A percentile compares a stretch with the other conserved stretches of the same genome.
phyloP scores from a whole-genome alignment of 2,797 vertebrate species.

The Nannoperca obscura region DNA sequence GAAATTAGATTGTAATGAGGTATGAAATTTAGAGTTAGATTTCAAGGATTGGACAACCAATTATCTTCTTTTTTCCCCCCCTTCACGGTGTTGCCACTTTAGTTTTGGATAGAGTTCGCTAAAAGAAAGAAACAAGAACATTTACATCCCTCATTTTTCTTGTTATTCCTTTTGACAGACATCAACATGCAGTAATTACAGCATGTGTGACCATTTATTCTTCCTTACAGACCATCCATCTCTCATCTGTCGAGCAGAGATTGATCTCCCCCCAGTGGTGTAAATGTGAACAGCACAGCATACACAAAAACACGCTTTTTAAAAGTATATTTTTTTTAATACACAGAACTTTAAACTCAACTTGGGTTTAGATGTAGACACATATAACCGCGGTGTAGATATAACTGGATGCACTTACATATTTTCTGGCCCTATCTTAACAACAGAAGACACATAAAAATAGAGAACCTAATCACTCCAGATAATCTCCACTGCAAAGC shows the following conservation, averaged over 20 bases:
- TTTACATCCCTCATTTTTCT: constrained; percentile 34
- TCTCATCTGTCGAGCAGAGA: constrained; percentile 60
- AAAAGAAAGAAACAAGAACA: constrained; percentile 15
- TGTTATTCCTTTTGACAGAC: constrained; percentile 48
- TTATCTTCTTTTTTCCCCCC: constrained; percentile 36
- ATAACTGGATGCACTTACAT: constrained; percentile 50
- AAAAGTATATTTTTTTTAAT: constrained; percentile 21
- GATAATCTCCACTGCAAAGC: constrained; percentile 65
- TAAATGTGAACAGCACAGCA: constrained; percentile 31
- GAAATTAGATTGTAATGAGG: constrained; percentile 73
- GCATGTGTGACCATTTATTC: constrained; percentile 38
- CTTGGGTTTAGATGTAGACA: constrained; percentile 33
- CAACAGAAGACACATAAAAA: constrained; percentile 66
- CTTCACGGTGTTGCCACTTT: constrained; percentile 48
- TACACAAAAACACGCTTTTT: background rate
- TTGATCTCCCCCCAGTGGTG: constrained; percentile 81
- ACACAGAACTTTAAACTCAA: constrained; percentile 32
- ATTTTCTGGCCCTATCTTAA: constrained; percentile 49
- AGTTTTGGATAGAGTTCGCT: constrained; percentile 43
- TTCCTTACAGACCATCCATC: constrained; percentile 21
- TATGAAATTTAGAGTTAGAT: constrained; percentile 69
- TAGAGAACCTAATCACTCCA: constrained; percentile 66
- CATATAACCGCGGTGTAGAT: constrained; percentile 20
- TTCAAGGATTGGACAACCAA: constrained; percentile 54
- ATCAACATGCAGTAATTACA: constrained; percentile 57